Percentiles rank a stretch among this genome's conserved stretches.
phyloP scores from a whole-genome alignment of 2,888 invertebrate genomes.

The Ramazzottius varieornatus region DNA sequence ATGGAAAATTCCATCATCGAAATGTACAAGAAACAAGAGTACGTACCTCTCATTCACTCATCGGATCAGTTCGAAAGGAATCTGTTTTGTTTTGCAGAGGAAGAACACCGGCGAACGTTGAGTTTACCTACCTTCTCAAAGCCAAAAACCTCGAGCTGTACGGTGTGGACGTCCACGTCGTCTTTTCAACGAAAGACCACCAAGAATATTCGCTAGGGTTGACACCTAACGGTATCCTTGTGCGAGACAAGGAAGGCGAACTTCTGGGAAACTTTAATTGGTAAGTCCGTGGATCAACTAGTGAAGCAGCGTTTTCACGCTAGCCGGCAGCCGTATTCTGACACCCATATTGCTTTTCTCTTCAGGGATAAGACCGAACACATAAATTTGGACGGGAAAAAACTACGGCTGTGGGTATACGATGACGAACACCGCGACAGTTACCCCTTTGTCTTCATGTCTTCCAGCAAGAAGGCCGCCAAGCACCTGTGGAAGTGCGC shows the following conservation, averaged over 20 bases:
- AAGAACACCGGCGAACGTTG: conserved; percentile 76
- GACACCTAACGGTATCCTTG: conserved; percentile 88
- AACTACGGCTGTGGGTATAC: conserved; percentile 78
- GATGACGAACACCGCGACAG: conserved; percentile 77
- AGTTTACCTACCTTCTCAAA: conserved; percentile 75
- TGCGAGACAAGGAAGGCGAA: no score
- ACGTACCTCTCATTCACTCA: neutral
- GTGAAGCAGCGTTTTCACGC: neutral
- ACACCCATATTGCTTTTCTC: conserved; percentile 7
- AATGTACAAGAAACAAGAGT: conserved; percentile 38
- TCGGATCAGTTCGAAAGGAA: no score
- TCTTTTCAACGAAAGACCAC: conserved; percentile 80
- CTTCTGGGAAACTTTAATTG: conserved; percentile 97
- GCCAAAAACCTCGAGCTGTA: conserved; percentile 95
- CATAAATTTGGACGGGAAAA: conserved; percentile 89
- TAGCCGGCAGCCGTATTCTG: no score
- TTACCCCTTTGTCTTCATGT: conserved; percentile 84
- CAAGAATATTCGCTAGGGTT: conserved; percentile 83
- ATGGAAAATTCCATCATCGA: conserved; percentile 80
- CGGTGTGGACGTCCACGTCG: conserved; percentile 94
- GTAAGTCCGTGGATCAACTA: conserved; percentile 16
- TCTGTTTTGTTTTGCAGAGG: conserved; percentile 29
- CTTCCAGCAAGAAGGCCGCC: conserved; percentile 87
- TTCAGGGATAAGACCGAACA: conserved; percentile 77
- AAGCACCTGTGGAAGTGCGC: conserved; percentile 99